Evolutionary conservation across 2,888 invertebrate species (phyloP).

Genomic region (Dolichopus griseipennis): DNA sequence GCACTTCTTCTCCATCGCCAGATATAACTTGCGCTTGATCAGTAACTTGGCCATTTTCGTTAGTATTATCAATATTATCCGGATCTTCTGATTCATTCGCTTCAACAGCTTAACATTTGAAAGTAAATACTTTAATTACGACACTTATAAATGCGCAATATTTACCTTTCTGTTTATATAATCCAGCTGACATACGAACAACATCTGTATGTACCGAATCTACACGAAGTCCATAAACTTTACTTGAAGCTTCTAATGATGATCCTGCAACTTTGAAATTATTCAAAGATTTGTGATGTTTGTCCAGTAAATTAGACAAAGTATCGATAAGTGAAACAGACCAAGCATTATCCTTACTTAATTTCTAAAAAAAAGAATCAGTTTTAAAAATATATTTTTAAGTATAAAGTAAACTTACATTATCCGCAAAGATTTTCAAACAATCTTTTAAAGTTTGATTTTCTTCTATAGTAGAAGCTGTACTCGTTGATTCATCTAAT

Average conservation of each 20-base stretch:
- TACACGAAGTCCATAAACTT: constrained; percentile 79
- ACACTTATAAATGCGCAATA: not conserved
- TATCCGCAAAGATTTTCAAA: constrained; percentile 69
- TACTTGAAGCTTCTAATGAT: constrained; percentile 78
- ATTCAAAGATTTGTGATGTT: constrained; percentile 60
- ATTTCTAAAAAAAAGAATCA: constrained; percentile 57
- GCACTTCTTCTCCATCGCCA: constrained; percentile 15
- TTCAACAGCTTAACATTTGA: not conserved
- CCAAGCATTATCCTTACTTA: constrained; percentile 84
- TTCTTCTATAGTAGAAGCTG: constrained; percentile 34
- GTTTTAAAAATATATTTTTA: not conserved
- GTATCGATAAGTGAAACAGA: constrained; percentile 78
- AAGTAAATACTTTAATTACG: too few species aligned
- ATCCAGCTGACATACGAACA: constrained; percentile 63
- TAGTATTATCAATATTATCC: constrained; percentile 8
- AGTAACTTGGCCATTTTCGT: constrained; percentile 22
- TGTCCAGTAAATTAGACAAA: constrained; percentile 64
- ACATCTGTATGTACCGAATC: constrained; percentile 76
- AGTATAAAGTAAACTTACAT: constrained; percentile 48
- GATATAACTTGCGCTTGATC: constrained; percentile 19
- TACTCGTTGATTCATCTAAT: constrained; percentile 23
- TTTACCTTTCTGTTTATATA: constrained; percentile 34
- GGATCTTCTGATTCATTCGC: not conserved
- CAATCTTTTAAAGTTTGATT: constrained; percentile 67
- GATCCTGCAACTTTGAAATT: constrained; percentile 73